Conservation (phyloP, 2,797 vertebrate species). For the Galagoides demidoff region DNA sequence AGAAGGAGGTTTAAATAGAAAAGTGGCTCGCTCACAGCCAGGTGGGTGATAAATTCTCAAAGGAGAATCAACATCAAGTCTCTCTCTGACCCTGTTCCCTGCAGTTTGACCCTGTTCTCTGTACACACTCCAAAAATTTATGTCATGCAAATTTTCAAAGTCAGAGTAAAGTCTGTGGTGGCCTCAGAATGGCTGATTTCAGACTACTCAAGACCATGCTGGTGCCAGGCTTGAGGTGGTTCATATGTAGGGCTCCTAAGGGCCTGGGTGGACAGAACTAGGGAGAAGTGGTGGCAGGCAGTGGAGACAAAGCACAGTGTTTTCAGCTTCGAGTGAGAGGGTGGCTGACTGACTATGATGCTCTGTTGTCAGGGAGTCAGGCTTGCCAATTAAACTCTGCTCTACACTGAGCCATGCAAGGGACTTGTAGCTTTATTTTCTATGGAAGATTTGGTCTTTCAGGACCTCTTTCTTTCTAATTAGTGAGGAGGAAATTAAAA, state of each 20-base stretch:
- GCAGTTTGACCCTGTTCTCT: neutral
- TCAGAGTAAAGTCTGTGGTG: neutral
- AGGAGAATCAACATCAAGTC: neutral
- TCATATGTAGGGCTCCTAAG: neutral
- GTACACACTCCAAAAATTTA: neutral
- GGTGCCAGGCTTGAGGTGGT: neutral
- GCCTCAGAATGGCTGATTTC: neutral
- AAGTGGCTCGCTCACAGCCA: neutral
- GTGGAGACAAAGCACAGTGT: neutral
- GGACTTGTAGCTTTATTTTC: slow-evolving; percentile 24
- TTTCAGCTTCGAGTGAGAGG: neutral
- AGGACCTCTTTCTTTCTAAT: neutral
- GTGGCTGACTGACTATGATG: neutral
- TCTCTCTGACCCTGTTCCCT: neutral
- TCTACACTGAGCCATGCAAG: neutral
- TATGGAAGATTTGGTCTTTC: neutral
- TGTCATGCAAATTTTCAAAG: neutral
- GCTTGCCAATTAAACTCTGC: neutral
- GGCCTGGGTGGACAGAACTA: neutral
- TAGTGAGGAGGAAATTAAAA: neutral
- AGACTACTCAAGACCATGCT: neutral
- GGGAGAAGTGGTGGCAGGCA: neutral
- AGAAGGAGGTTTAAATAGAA: neutral
- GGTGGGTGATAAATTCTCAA: neutral
- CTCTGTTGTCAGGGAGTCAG: neutral